Conservation (phyloP, 2,888 invertebrate species). For the Trisateles emortualis region DNA sequence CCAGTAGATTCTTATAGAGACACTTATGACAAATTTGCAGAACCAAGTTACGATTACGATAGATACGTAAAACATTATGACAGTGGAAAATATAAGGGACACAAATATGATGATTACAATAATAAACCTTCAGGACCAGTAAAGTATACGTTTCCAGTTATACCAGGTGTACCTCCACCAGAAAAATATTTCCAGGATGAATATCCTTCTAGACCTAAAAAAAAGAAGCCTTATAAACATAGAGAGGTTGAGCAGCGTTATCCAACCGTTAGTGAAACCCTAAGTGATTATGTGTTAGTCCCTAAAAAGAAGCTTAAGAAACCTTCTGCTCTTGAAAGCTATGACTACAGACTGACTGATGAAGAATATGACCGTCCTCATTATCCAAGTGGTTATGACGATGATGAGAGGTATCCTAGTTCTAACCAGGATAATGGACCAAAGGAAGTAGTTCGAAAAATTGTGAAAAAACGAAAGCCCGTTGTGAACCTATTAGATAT, state of each 20-base stretch:
- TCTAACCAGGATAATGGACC: conserved; percentile 57
- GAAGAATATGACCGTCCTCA: conserved; percentile 72
- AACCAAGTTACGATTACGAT: conserved; percentile 68
- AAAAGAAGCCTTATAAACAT: conserved; percentile 69
- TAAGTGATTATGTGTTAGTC: conserved; percentile 76
- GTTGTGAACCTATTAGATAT: conserved; percentile 77
- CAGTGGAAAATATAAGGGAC: conserved; percentile 56
- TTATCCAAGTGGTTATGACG: conserved; percentile 55
- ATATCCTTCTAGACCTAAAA: conserved; percentile 67
- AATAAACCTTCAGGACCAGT: conserved; percentile 54
- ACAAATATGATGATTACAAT: conserved; percentile 63
- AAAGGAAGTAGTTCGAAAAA: conserved; percentile 73
- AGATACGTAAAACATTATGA: conserved; percentile 65
- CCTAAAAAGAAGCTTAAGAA: conserved; percentile 78
- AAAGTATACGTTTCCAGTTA: conserved; percentile 59
- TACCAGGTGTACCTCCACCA: conserved; percentile 63
- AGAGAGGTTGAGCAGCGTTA: conserved; percentile 58
- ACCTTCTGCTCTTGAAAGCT: conserved; percentile 65
- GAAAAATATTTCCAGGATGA: conserved; percentile 71
- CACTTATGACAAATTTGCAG: conserved; percentile 69
- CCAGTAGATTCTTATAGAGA: conserved; percentile 63
- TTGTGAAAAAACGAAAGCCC: conserved; percentile 76
- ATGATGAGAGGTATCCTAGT: conserved; percentile 64
- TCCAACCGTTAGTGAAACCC: conserved; percentile 56
- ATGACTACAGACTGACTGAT: conserved; percentile 67